Base-by-base conservation (phyloP, 2,888 invertebrate genomes). In the Pachydiplax longipennis region DNA sequence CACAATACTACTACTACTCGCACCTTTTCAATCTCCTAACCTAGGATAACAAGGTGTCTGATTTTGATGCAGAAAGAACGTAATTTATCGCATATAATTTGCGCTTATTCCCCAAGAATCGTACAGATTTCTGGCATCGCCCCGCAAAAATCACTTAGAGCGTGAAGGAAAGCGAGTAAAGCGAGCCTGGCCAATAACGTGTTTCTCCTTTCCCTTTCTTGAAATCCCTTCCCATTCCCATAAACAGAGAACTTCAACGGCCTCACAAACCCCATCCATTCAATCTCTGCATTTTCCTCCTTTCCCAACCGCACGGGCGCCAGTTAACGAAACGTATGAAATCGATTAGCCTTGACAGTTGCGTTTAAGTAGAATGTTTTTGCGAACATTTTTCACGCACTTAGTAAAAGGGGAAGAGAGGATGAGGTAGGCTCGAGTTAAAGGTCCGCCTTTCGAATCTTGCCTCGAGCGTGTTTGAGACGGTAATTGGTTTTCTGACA, bases 331-430 rank as follows among this genome's bases (percentile, higher is more conserved):
- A 87, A 87, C 61, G 87, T 61, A 61, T 87, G 87, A 87, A 87
- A 87, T 87, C 87, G 61, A 87, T 87, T 87, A 61, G 37, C 5
- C 65, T 61, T 58, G 87, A 87, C 61, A 37, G 87, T 37, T 61
- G 31, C 37, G 87, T 58, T n/a, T 58, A 87, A 87, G 87, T n/a
- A 53, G 73, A 73, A 73, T 87, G 87, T 61, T 65, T 65, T 61
- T 61, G 35, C 37, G 22, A 35, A n/a, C 65, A 87, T 87, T 87
- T 61, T 37, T 61, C 87, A 61, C 87, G 53, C 61, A 15, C 58
- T 53, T 58, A 12, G 58, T 37, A 22, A 8, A n/a, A 8, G 83
- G 53, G 53, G 53, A 18, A 18, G 83, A 35, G 58, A 87, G 25
- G 73, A 25, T 65, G n/a, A 18, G 65, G 2, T 5, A 25, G 73